phyloP scores from a whole-genome alignment of 2,797 vertebrate genomes.

The Lemur catta region DNA sequence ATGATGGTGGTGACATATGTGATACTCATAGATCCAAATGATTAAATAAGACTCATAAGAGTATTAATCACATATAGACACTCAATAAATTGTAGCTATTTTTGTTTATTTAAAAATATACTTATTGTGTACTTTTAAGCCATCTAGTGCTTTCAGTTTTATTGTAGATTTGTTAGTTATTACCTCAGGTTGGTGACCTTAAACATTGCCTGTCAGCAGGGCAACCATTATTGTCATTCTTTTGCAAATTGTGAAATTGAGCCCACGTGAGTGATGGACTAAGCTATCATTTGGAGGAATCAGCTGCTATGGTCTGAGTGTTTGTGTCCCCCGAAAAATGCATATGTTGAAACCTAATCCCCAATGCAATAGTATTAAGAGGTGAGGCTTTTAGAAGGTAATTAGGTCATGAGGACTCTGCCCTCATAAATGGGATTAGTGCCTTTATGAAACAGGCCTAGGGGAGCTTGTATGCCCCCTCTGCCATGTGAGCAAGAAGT shows the following conservation, averaged over 20 bases:
- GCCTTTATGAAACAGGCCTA: background rate
- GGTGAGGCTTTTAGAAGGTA: background rate
- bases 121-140: background rate
- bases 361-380: background rate
- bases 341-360: background rate
- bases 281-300: background rate
- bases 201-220: background rate
- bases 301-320: background rate
- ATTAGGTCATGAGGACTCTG: background rate
- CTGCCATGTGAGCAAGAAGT: background rate
- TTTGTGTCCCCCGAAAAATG: background rate
- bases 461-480: background rate
- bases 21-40: background rate
- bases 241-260: background rate
- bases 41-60: background rate
- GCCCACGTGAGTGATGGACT: background rate
- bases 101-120: background rate
- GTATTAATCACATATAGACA: background rate
- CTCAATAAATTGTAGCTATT: background rate
- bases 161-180: background rate
- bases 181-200: background rate
- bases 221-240: background rate
- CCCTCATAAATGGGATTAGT: background rate
- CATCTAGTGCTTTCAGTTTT: background rate
- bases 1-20: background rate